A percentile compares a stretch with the other conserved stretches of the same genome.
These are phyloP conservation scores for Trilocha varians DNA, from an alignment of 2,888 invertebrate genomes.

Conservation along the genomic window DNA sequence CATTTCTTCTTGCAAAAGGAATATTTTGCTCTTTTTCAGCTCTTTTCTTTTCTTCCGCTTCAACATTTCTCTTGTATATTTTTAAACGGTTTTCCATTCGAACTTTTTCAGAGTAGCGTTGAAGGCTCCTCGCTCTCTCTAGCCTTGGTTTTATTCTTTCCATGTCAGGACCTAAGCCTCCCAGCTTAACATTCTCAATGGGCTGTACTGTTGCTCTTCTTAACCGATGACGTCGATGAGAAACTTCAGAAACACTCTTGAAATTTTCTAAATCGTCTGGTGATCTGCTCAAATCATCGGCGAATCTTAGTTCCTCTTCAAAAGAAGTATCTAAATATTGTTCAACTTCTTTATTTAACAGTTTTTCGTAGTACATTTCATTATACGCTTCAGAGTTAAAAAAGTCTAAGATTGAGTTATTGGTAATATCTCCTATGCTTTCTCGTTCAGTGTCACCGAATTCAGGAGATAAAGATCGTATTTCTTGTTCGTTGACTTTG, in stretches of 20 bases:
- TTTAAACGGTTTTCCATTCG: conserved; percentile 59
- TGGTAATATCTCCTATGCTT: conserved; percentile 41
- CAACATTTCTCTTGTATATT: conserved; percentile 51
- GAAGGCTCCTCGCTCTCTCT: conserved; percentile 60
- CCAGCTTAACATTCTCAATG: conserved; percentile 42
- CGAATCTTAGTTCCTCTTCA: conserved; percentile 31
- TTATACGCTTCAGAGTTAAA: conserved; percentile 58
- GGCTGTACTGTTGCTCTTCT: conserved; percentile 38
- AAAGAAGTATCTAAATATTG: conserved; percentile 38
- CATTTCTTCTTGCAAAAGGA: conserved; percentile 16
- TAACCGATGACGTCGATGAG: conserved; percentile 32
- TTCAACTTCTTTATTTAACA: conserved; percentile 37
- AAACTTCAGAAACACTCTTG: conserved; percentile 53
- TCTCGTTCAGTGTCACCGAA: conserved; percentile 59
- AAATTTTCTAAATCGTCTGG: conserved; percentile 34
- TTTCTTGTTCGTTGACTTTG: conserved; percentile 28
- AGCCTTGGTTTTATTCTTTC: conserved; percentile 56
- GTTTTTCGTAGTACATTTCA: conserved; percentile 56
- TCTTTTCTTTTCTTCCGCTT: conserved; percentile 36
- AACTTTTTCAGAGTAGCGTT: conserved; percentile 63
- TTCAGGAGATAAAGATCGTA: conserved; percentile 57
- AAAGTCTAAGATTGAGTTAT: conserved; percentile 35
- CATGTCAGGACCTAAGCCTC: conserved; percentile 58
- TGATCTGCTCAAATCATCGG: conserved; percentile 20
- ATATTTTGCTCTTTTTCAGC: conserved; percentile 17